Conservation (phyloP, 2,888 invertebrate genomes). For the Yponomeuta evonymella region DNA sequence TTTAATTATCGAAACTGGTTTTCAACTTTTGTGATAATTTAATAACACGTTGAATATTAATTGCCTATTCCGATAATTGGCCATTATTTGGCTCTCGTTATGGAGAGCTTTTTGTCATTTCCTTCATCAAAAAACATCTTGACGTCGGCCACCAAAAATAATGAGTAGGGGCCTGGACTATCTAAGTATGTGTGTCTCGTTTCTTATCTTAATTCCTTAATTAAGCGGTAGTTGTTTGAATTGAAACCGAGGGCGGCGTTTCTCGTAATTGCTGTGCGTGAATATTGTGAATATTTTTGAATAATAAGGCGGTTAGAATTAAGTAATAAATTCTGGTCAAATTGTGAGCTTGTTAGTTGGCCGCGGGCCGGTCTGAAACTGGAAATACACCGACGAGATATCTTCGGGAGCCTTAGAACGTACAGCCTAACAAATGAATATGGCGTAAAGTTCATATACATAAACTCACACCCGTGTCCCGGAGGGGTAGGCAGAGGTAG, state of each 20-base stretch:
- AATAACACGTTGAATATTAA: too few species aligned
- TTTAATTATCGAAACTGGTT: too few species aligned
- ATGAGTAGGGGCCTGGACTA: constrained; percentile 28
- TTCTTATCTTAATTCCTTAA: constrained; percentile 69
- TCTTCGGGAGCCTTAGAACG: too few species aligned
- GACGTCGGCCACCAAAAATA: not conserved
- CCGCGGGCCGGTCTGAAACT: not conserved
- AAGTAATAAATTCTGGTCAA: not conserved
- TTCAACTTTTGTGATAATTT: too few species aligned
- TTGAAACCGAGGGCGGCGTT: constrained; percentile 37
- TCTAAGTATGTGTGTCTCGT: constrained; percentile 55
- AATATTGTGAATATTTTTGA: constrained; percentile 27
- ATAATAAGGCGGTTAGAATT: constrained; percentile 19
- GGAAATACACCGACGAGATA: not conserved
- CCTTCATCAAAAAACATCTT: too few species aligned
- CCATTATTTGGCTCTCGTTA: too few species aligned
- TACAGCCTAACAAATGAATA: too few species aligned
- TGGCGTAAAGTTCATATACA: too few species aligned
- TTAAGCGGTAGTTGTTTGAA: constrained; percentile 37
- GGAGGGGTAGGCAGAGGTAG: too few species aligned
- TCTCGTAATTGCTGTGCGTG: constrained; percentile 30
- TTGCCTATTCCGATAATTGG: too few species aligned
- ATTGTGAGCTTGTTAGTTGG: not conserved
- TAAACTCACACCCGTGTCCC: too few species aligned
- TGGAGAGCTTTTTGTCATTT: too few species aligned